Evolutionary conservation across 2,888 invertebrate genomes (phyloP).

Genomic region (Choreutis nemorana): DNA sequence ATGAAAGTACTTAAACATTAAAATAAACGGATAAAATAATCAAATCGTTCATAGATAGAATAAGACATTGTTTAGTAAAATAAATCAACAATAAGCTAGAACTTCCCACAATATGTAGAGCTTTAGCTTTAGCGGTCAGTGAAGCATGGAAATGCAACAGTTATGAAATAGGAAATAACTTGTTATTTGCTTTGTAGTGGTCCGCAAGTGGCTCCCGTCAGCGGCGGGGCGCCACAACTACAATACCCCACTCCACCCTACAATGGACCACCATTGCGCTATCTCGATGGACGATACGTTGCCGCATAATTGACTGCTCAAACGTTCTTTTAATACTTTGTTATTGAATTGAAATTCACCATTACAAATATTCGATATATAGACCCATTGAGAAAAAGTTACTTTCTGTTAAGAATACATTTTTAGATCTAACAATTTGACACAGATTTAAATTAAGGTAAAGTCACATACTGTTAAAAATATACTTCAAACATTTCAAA

Average conservation of each 20-base stretch:
- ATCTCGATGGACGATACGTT: slow-evolving; percentile 61
- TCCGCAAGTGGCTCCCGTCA: slow-evolving; percentile 30
- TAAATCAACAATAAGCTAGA: too few relatives aligned
- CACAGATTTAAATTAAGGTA: too few relatives aligned
- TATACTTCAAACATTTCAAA: too few relatives aligned
- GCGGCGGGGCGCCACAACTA: slow-evolving; percentile 40
- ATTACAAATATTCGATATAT: not conserved
- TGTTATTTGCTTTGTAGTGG: slow-evolving; percentile 38
- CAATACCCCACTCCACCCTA: too few relatives aligned
- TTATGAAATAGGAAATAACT: slow-evolving; percentile 53
- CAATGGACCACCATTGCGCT: slow-evolving; percentile 62
- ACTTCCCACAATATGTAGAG: slow-evolving; percentile 50
- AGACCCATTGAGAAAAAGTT: too few relatives aligned
- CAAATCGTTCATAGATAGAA: too few relatives aligned
- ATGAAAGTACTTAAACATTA: too few relatives aligned
- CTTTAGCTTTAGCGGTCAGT: slow-evolving; percentile 46
- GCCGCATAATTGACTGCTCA: slow-evolving; percentile 64
- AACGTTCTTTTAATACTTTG: slow-evolving; percentile 57
- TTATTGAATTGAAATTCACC: slow-evolving; percentile 28
- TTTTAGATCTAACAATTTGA: too few relatives aligned
- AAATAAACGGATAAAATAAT: too few relatives aligned
- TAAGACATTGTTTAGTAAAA: too few relatives aligned
- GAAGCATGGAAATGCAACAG: slow-evolving; percentile 47
- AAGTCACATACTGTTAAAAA: too few relatives aligned
- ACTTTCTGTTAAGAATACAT: too few relatives aligned